Percentiles rank a stretch among this genome's conserved stretches.
Conservation (phyloP, 1,140 invertebrate genomes). For the Drosophila athabasca region DNA sequence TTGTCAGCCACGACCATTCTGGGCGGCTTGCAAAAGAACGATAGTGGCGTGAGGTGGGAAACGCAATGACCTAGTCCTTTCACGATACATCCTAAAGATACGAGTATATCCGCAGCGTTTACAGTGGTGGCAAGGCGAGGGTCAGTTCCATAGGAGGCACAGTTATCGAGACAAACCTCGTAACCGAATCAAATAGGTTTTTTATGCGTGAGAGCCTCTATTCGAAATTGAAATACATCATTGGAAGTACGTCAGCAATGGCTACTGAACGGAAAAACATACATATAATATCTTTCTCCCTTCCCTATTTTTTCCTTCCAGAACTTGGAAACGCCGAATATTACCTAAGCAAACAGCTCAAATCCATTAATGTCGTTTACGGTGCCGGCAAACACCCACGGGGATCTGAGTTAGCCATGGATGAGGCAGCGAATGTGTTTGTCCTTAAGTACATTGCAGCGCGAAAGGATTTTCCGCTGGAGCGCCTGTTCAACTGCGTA, state of each 20-base stretch:
- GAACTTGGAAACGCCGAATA: constrained; percentile 37
- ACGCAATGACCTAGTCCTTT: too few species aligned
- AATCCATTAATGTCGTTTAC: constrained; percentile 30
- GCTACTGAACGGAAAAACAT: neutral
- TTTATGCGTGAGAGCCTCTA: constrained; percentile 38
- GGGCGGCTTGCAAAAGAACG: constrained; percentile 40
- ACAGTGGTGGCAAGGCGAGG: constrained; percentile 45
- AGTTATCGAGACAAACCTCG: neutral
- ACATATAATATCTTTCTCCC: neutral
- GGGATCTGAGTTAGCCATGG: constrained; percentile 5
- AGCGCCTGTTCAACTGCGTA: constrained; percentile 43
- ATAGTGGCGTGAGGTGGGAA: constrained; percentile 46
- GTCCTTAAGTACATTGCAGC: constrained; percentile 47
- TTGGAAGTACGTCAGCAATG: constrained; percentile 42
- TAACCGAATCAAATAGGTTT: constrained; percentile 16
- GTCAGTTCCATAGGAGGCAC: constrained; percentile 27
- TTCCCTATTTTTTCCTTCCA: neutral
- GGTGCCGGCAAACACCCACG: neutral
- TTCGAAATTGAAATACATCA: constrained; percentile 42
- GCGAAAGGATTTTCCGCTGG: constrained; percentile 34
- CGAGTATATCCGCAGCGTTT: constrained; percentile 25
- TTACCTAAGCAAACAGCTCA: constrained; percentile 31
- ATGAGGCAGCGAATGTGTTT: constrained; percentile 57
- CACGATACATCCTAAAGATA: too few species aligned
- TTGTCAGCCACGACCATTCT: constrained; percentile 35